Conservation (phyloP, 2,797 vertebrate species). For the Erethizon dorsatum region DNA sequence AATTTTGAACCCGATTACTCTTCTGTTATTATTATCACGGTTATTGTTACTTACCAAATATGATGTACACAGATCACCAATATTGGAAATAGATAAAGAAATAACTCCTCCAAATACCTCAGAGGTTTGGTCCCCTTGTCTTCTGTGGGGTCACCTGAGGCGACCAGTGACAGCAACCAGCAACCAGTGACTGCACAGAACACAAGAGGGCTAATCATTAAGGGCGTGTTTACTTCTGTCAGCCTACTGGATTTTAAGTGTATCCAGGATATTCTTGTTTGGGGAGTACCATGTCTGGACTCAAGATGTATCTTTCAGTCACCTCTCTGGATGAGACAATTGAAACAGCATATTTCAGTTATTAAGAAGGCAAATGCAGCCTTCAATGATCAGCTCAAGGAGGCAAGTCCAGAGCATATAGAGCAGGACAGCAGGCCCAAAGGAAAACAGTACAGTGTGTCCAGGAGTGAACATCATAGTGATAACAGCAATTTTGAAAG, state of each 20-base stretch:
- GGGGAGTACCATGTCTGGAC: neutral
- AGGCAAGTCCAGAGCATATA: neutral
- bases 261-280: neutral
- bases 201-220: neutral
- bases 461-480: neutral
- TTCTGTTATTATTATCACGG: neutral
- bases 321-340: neutral
- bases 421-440: neutral
- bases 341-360: neutral
- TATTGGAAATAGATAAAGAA: neutral
- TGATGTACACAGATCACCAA: neutral
- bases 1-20: neutral
- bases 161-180: neutral
- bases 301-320: neutral
- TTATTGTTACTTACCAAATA: neutral
- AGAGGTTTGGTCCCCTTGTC: neutral
- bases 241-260: neutral
- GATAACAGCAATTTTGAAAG: neutral
- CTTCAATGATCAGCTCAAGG: neutral
- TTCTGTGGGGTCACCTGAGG: neutral
- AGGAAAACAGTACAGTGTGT: neutral
- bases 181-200: rapidly evolving
- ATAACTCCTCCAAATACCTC: neutral
- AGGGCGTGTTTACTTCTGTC: neutral
- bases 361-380: neutral